phyloP scores from a whole-genome alignment of 2,888 invertebrate genomes.

The Aquatica leii region DNA sequence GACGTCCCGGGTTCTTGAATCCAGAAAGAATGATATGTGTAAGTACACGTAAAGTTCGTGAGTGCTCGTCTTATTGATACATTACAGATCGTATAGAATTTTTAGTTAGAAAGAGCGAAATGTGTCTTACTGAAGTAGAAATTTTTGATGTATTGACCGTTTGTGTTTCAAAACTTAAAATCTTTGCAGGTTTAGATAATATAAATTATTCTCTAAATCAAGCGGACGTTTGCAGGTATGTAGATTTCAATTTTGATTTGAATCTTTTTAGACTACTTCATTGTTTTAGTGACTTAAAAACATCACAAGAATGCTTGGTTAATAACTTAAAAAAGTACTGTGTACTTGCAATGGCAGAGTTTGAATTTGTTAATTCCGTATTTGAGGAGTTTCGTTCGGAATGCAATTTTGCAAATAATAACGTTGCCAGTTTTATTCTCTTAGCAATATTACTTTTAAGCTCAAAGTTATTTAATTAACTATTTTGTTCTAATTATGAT shows the following conservation, averaged over 20 bases:
- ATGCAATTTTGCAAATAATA: not conserved
- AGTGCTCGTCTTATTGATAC: no score
- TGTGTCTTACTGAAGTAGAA: not conserved
- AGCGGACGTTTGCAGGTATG: not conserved
- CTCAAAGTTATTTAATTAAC: not conserved
- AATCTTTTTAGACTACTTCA: no score
- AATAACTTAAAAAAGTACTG: not conserved
- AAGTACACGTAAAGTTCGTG: no score
- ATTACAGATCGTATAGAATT: not conserved
- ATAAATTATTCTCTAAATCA: not conserved
- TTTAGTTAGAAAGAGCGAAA: not conserved
- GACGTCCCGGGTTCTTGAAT: not conserved
- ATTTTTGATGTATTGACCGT: not conserved
- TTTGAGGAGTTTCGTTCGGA: not conserved
- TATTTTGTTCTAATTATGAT: no score
- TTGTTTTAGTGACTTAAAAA: conserved; percentile 5
- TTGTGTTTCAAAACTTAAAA: not conserved
- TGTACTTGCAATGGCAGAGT: not conserved
- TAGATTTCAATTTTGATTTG: no score
- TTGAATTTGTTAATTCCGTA: not conserved
- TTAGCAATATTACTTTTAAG: not conserved
- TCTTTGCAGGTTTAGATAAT: not conserved
- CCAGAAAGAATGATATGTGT: not conserved
- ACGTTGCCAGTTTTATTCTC: not conserved
- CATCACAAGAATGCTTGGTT: not conserved